phyloP scores from a whole-genome alignment of 2,888 invertebrate genomes.

The Leptarthrus brevirostris region DNA sequence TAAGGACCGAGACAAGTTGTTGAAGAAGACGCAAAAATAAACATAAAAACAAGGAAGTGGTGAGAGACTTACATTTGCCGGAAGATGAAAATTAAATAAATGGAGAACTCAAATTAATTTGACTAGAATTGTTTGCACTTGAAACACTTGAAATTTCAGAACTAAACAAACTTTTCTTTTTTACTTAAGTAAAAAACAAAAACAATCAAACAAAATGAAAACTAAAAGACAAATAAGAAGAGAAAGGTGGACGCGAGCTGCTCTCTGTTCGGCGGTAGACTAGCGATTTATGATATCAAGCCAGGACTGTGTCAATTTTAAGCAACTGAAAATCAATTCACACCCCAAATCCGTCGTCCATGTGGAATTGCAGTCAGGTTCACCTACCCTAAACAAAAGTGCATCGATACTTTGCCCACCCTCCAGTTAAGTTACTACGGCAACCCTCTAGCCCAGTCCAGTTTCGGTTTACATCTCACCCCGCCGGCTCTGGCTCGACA shows the following conservation, averaged over 20 bases:
- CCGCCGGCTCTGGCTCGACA: neutral
- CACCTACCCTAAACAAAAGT: conserved; percentile 38
- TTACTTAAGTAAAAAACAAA: conserved; percentile 6
- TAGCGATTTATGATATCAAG: neutral
- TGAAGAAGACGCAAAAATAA: neutral
- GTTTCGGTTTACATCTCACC: neutral
- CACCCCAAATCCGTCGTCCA: conserved; percentile 23
- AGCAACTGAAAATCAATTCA: conserved; percentile 43
- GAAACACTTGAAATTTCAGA: conserved; percentile 17
- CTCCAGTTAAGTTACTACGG: conserved; percentile 25
- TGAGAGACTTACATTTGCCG: conserved; percentile 3
- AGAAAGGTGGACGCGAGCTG: conserved; percentile 3
- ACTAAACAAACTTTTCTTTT: neutral
- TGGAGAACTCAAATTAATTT: conserved; percentile 9
- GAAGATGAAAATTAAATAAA: conserved; percentile 11
- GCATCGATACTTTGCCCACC: conserved; percentile 40
- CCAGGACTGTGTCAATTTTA: conserved; percentile 24
- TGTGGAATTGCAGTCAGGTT: conserved; percentile 9
- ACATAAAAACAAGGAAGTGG: conserved; percentile 3
- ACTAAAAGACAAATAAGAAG: conserved; percentile 25
- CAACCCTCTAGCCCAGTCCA: conserved; percentile 23
- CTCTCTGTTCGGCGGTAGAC: conserved; percentile 28
- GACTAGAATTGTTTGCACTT: neutral
- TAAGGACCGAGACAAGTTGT: neutral
- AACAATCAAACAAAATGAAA: conserved; percentile 34